phyloP scores from a whole-genome alignment of 2,888 invertebrate genomes.

The Chesias legatella region DNA sequence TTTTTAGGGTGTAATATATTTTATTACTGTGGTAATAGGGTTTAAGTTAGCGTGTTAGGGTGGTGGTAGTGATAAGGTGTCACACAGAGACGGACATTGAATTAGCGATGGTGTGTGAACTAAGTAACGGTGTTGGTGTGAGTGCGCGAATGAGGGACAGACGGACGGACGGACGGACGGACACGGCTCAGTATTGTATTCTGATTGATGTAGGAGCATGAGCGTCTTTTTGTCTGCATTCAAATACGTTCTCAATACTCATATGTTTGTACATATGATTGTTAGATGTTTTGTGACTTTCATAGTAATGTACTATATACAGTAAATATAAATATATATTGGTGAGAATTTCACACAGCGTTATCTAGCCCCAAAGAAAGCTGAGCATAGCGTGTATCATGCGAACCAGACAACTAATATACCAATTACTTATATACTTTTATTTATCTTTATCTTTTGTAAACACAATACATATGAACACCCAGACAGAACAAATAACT shows the following conservation, averaged over 20 bases:
- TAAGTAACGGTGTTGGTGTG: conserved; percentile 42
- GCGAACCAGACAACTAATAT: no score
- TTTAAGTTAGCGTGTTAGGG: conserved; percentile 23
- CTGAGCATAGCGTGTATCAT: no score
- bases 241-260: conserved; percentile 5
- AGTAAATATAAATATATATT: no score
- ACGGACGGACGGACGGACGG: conserved; percentile 31
- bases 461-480: no score
- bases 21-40: conserved; percentile 9
- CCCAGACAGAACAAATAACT: no score
- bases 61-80: conserved; percentile 30
- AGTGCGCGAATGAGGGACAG: conserved; percentile 34
- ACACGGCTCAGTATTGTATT: conserved; percentile 29
- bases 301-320: no score
- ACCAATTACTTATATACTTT: no score
- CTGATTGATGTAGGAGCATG: conserved; percentile 33
- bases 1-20: conserved; percentile 3
- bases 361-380: no score
- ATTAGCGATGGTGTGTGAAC: conserved; percentile 42
- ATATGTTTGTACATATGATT: neutral
- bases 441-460: no score
- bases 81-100: conserved; percentile 36
- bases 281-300: no score
- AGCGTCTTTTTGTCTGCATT: conserved; percentile 13
- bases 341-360: no score